Evolutionary conservation across 2,888 invertebrate genomes (phyloP), one percentile per base, ranked within the genome.

Genomic region (Sinodicranocentrus sp.): DNA sequence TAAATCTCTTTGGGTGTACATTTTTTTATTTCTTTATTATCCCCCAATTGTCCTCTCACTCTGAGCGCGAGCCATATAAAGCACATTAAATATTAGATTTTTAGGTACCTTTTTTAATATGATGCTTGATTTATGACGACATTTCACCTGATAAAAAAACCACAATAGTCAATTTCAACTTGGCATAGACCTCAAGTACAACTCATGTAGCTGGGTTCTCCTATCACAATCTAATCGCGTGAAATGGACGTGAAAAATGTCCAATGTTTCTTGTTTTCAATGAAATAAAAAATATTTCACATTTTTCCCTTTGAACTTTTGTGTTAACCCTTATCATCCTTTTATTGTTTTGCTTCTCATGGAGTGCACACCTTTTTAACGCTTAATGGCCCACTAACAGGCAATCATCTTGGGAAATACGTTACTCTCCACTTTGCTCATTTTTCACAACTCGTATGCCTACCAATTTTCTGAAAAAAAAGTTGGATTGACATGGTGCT

Each of bases 101-200:
- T n/a, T 48, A 13, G 13, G 8, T 1, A 54, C 25, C 25, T 26
- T 52, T 52, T 52, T 17, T 52, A 57, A 57, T 57, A 23, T 57
- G 57, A 57, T 23, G 21, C 48, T 19, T 61, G 57, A 78, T 78
- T 79, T 79, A 71, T 63, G 15, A 28, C 39, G 79, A 78, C 78
- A 79, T 79, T 79, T 79, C 71, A 71, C 79, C 79, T 79, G 79
- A 61, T 61, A 26, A 57, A 8, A 57, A 57, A 19, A 23, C 65
- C 65, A 43, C 44, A 65, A 39, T 21, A 43, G 65, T 43, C 23
- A 21, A 39, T 39, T 63, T n/a, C 48, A 6, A 48, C n/a, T 48
- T 48, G 15, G 48, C 39, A 39, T 39, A 8, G 39, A 13, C 39
- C 13, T 39, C 13, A 13, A n/a, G n/a, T n/a, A n/a, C n/a, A n/a